phyloP scores from a whole-genome alignment of 2,888 invertebrate genomes.

The Torymus auratus region DNA sequence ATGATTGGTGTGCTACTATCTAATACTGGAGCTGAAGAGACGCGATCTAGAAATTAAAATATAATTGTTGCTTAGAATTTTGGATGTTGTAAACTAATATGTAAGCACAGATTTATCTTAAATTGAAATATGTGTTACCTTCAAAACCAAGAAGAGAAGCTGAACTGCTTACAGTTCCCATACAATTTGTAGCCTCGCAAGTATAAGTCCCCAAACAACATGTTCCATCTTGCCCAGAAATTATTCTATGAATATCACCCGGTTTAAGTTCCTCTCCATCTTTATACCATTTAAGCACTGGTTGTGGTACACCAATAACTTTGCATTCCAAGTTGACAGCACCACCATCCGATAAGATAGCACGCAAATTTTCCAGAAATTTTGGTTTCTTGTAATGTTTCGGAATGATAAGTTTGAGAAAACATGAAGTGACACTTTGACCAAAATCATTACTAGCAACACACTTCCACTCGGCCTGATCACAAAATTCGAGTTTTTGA shows the following conservation, averaged over 20 bases:
- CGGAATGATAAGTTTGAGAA: conserved; percentile 89
- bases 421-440: conserved; percentile 91
- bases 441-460: conserved; percentile 93
- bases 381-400: conserved; percentile 92
- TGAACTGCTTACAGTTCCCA: conserved; percentile 93
- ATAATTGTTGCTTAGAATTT: neutral
- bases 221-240: conserved; percentile 92
- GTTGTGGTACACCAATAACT: conserved; percentile 94
- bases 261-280: conserved; percentile 93
- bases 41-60: conserved; percentile 46
- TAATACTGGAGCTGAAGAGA: conserved; percentile 35
- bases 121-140: conserved; percentile 78
- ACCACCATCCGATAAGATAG: conserved; percentile 91
- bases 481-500: conserved; percentile 85
- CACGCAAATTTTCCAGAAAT: conserved; percentile 90
- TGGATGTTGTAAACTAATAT: too few relatives aligned
- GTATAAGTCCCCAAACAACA: conserved; percentile 94
- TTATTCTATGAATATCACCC: conserved; percentile 93
- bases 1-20: conserved; percentile 33
- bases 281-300: conserved; percentile 94
- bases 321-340: conserved; percentile 95
- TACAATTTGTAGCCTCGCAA: conserved; percentile 93
- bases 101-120: neutral
- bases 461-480: conserved; percentile 95
- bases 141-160: conserved; percentile 92